Conservation (phyloP, 2,888 invertebrate species). For the Hyalella azteca region DNA sequence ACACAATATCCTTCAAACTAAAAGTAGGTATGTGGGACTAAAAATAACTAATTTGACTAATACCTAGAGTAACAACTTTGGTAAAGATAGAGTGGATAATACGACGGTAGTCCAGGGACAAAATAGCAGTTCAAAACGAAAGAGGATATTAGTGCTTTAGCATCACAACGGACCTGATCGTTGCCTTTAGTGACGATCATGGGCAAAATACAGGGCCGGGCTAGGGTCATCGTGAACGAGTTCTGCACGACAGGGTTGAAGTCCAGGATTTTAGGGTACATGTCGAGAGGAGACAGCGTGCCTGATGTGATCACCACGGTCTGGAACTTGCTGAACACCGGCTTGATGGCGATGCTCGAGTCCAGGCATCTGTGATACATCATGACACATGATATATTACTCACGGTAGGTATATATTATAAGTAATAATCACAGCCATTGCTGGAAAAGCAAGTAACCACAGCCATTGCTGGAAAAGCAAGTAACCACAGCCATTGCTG, state of each 20-base stretch:
- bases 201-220: conserved; percentile 92
- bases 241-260: conserved; percentile 97
- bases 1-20: too few species aligned
- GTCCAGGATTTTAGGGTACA: conserved; percentile 99
- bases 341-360: conserved; percentile 97
- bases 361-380: conserved; percentile 93
- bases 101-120: not conserved
- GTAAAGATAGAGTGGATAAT: too few species aligned
- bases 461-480: too few species aligned
- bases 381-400: too few species aligned
- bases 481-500: too few species aligned
- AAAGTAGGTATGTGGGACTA: too few species aligned
- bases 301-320: conserved; percentile 98
- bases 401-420: too few species aligned
- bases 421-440: too few species aligned
- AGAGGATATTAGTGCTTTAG: not conserved
- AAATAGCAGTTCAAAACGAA: not conserved
- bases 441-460: too few species aligned
- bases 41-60: too few species aligned
- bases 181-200: conserved; percentile 72
- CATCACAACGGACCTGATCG: not conserved
- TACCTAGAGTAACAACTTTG: too few species aligned
- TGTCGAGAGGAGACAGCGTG: conserved; percentile 95
- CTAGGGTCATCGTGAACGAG: conserved; percentile 93
- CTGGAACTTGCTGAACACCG: conserved; percentile 95